Percentiles rank a stretch among this genome's conserved stretches.
Evolutionary conservation across 2,888 invertebrate species (phyloP).

Genomic region (Cinara cedri): DNA sequence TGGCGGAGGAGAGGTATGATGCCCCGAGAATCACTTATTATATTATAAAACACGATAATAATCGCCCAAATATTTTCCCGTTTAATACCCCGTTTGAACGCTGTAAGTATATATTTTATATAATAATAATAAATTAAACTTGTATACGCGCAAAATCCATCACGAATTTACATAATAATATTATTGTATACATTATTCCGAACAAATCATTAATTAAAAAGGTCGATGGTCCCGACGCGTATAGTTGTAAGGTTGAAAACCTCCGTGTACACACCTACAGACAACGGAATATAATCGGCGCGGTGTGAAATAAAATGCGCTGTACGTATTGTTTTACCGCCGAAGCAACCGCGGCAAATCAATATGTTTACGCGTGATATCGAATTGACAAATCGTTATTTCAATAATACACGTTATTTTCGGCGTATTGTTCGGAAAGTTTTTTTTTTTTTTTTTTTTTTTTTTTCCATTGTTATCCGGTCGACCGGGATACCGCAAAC

Average conservation of each 20-base stretch:
- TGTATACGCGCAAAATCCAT: not conserved
- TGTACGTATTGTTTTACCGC: constrained; percentile 4
- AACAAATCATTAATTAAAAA: constrained; percentile 44
- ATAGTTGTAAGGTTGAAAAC: constrained; percentile 42
- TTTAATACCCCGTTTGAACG: not conserved
- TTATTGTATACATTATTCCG: constrained; percentile 23
- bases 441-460: too few species aligned
- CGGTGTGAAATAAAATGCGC: not conserved
- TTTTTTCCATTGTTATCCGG: too few species aligned
- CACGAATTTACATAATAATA: constrained; percentile 28
- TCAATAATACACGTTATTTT: not conserved
- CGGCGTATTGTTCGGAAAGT: too few species aligned
- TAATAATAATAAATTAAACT: constrained; percentile 34
- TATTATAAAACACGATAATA: not conserved
- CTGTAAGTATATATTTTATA: not conserved
- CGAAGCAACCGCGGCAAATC: constrained; percentile 1
- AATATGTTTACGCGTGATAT: not conserved
- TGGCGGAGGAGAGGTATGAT: not conserved
- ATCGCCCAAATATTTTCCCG: constrained; percentile 11
- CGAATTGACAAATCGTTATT: constrained; percentile 41
- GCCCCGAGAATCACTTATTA: not conserved
- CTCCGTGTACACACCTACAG: too few species aligned
- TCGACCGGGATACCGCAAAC: too few species aligned
- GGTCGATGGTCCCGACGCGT: constrained; percentile 20
- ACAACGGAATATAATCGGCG: not conserved